Evolutionary conservation across 2,797 vertebrate species (phyloP).

Genomic region (Alcedo atthis): DNA sequence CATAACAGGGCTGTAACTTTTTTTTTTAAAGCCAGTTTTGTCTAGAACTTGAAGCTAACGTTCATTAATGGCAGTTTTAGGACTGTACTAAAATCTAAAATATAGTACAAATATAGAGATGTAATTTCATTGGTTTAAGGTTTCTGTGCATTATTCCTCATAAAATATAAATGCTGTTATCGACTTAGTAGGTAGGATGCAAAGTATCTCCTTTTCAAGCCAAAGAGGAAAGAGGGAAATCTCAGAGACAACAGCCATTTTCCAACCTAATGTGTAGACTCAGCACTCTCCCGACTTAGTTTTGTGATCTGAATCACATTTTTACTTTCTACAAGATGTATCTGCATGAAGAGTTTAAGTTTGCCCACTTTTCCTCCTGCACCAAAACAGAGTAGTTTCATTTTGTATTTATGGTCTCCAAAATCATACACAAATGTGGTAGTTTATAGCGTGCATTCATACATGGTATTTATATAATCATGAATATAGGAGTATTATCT

Average conservation of each 20-base stretch:
- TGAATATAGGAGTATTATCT: background rate
- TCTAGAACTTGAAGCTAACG: slow-evolving; percentile 53
- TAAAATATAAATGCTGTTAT: slow-evolving; percentile 79
- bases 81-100: slow-evolving; percentile 58
- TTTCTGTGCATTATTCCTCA: slow-evolving; percentile 78
- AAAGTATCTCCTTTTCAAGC: slow-evolving; percentile 67
- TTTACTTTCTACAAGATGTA: slow-evolving; percentile 18
- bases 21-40: slow-evolving; percentile 44
- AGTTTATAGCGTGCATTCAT: accelerated
- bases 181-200: slow-evolving; percentile 66
- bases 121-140: slow-evolving; percentile 77
- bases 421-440: background rate
- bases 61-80: slow-evolving; percentile 65
- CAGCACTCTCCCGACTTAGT: background rate
- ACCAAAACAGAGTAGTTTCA: slow-evolving; percentile 36
- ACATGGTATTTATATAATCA: background rate
- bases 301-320: slow-evolving; percentile 58
- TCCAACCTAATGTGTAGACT: slow-evolving; percentile 14
- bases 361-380: background rate
- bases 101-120: slow-evolving; percentile 54
- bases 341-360: slow-evolving; percentile 36
- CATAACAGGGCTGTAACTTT: slow-evolving; percentile 35
- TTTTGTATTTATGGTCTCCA: background rate
- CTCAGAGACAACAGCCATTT: slow-evolving; percentile 50
- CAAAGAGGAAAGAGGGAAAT: slow-evolving; percentile 50